Evolutionary conservation across 2,888 invertebrate genomes (phyloP), one percentile per base, ranked within the genome.

Genomic region (Fissipunctia ypsillon): DNA sequence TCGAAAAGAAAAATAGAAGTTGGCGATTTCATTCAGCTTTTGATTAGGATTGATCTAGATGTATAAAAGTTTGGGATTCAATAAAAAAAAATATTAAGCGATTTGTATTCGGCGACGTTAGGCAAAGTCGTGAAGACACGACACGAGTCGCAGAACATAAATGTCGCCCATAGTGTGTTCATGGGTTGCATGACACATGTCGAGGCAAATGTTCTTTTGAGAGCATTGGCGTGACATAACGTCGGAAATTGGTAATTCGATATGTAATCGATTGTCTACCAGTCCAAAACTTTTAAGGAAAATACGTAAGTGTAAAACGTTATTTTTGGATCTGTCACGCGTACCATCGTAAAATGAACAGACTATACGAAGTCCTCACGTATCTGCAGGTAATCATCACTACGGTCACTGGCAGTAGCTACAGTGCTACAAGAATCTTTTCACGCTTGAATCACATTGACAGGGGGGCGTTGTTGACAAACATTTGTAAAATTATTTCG

Each of bases 51-150:
- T 43, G 12, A 16, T 68, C 5, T 43, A 25, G 14, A 45, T 64
- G 19, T 25, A 19, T 19, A 31, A 16, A 67, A 28, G 6, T 35
- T 22, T 48, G 28, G 14, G 2, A 5, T 28, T 14, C 4, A 1
- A 19, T 19, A 31, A 54, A 68, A 38, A n/a, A 43, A 19, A 5
- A 25, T 2, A 54, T 43, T 14, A 25, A 35, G 35, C 16, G 54
- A 54, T 69, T 73, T 54, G 64, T 45, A 73, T 73, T 45, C 74
- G 19, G 7, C 2, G 6, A 6, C 22, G 16, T 28, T 7, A 3
- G 43, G 2, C 4, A 3, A 38, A 73, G 10, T 65, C 54, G 65
- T 74, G 73, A 74, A n/a, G 22, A 19, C 1, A 6, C 5, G 22
- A 31, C 64, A 64, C 52, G 64, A 64, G 31, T 54, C 19, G 7